Percentiles rank a stretch among this genome's conserved stretches.
phyloP scores from a whole-genome alignment of 2,888 invertebrate genomes.

The Ischnus inquisitorius region DNA sequence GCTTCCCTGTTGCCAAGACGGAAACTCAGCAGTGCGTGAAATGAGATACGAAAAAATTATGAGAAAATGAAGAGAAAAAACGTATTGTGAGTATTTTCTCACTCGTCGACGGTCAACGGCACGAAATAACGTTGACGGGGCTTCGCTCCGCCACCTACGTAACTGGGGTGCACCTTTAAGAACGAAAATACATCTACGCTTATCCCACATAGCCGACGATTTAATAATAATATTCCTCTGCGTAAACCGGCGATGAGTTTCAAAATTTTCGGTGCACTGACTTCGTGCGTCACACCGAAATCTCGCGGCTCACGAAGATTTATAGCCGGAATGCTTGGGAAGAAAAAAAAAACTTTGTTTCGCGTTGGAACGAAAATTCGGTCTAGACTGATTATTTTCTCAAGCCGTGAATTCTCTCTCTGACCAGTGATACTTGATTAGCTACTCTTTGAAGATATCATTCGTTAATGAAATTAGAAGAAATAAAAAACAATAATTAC shows the following conservation, averaged over 20 bases:
- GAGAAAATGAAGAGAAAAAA: neutral
- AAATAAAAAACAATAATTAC: no score
- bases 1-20: neutral
- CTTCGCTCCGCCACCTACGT: neutral
- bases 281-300: slow-evolving; percentile 28
- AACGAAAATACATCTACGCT: slow-evolving; percentile 50
- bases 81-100: neutral
- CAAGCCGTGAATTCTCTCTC: no score
- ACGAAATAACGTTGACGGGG: slow-evolving; percentile 7
- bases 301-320: neutral
- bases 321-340: no score
- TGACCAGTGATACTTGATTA: no score
- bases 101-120: slow-evolving; percentile 20
- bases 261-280: slow-evolving; percentile 31
- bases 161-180: slow-evolving; percentile 26
- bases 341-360: no score
- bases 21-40: neutral
- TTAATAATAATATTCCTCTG: slow-evolving; percentile 51
- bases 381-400: no score
- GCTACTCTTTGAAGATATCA: no score
- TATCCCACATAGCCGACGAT: slow-evolving; percentile 20
- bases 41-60: neutral
- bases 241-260: neutral
- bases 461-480: no score
- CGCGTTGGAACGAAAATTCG: no score